phyloP scores from a whole-genome alignment of 2,113 vertebrate genomes.

The Pedetes capensis region DNA sequence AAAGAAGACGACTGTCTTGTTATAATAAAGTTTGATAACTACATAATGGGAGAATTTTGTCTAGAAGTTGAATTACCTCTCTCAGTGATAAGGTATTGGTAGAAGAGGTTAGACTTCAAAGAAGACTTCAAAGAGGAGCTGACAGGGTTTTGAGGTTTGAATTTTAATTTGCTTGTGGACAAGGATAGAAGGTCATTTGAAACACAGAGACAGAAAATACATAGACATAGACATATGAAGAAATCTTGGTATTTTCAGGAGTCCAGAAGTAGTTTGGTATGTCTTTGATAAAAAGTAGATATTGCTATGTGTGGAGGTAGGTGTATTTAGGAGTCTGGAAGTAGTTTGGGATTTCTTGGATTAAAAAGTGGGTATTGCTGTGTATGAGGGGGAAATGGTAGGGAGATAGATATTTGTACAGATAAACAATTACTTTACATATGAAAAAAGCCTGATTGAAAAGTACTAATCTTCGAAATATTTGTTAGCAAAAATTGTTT shows the following conservation, averaged over 20 bases:
- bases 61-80: background rate
- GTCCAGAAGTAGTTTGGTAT: background rate
- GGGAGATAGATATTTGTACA: background rate
- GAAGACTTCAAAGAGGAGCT: background rate
- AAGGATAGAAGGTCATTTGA: background rate
- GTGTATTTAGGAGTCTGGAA: background rate
- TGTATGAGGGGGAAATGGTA: background rate
- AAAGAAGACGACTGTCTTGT: background rate
- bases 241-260: background rate
- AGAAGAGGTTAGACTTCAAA: background rate
- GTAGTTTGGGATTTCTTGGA: background rate
- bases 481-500: slow-evolving; percentile 5
- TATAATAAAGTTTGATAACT: slow-evolving; percentile 1
- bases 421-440: background rate
- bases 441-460: background rate
- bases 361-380: background rate
- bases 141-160: background rate
- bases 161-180: slow-evolving; percentile 37
- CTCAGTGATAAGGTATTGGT: background rate
- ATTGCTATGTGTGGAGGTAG: background rate
- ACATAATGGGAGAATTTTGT: background rate
- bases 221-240: background rate
- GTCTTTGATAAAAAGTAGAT: slow-evolving; percentile 6
- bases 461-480: background rate
- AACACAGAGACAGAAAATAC: background rate